phyloP scores from a whole-genome alignment of 2,797 vertebrate genomes.

The Molothrus aeneus region DNA sequence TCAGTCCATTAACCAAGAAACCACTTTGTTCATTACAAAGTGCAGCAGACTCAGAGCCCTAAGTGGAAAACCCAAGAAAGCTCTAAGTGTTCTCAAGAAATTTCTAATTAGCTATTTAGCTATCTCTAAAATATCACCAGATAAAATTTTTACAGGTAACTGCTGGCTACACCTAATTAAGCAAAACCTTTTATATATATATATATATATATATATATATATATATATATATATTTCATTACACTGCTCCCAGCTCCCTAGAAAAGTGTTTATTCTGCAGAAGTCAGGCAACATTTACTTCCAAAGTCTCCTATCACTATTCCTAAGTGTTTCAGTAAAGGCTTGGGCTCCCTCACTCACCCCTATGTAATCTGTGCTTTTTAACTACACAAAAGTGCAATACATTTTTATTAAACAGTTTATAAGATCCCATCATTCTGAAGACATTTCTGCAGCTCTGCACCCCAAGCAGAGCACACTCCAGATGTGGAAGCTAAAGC shows the following conservation, averaged over 20 bases:
- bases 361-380: rapidly evolving
- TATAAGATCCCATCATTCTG: not conserved
- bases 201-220: too few species aligned
- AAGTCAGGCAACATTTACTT: not conserved
- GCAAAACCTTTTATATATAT: not conserved
- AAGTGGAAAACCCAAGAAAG: not conserved
- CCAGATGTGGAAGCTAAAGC: not conserved
- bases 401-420: not conserved
- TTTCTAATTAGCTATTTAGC: not conserved
- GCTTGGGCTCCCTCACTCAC: not conserved
- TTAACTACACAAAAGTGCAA: not conserved
- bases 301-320: not conserved
- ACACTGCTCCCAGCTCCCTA: not conserved
- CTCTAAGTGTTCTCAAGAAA: not conserved
- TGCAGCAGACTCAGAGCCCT: not conserved
- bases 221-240: too few species aligned
- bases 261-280: not conserved
- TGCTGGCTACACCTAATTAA: not conserved
- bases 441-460: not conserved
- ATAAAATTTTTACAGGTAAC: not conserved
- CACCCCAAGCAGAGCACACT: not conserved
- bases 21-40: not conserved
- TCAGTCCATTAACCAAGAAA: not conserved
- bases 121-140: not conserved
- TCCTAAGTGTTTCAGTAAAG: not conserved